Conservation (phyloP, 2,888 invertebrate genomes). For the Drosophila eohydei region DNA sequence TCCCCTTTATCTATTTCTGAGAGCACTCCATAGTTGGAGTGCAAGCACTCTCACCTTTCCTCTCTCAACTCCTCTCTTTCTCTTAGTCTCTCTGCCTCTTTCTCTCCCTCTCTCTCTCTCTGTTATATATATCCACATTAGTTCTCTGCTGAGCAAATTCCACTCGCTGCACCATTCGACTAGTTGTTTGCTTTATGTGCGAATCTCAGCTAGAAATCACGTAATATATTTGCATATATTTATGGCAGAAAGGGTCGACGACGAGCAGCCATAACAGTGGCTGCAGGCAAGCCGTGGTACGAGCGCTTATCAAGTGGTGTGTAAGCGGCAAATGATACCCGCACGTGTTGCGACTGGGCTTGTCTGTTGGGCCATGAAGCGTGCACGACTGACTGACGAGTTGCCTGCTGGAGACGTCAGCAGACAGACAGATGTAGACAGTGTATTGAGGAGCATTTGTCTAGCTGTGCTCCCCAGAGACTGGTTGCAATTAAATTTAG, state of each 20-base stretch:
- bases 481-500: constrained; percentile 22
- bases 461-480: not conserved
- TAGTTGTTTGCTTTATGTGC: constrained; percentile 31
- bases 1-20: no score
- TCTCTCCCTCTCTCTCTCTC: not conserved
- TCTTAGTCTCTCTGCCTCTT: not conserved
- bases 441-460: constrained; percentile 15
- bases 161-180: constrained; percentile 15
- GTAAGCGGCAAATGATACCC: constrained; percentile 37
- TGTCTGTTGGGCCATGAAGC: constrained; percentile 5
- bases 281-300: not conserved
- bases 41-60: not conserved
- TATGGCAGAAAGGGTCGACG: constrained; percentile 48
- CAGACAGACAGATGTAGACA: not conserved
- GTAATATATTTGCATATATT: constrained; percentile 74
- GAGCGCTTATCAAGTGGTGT: constrained; percentile 29
- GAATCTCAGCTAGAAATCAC: constrained; percentile 63
- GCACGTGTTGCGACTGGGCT: constrained; percentile 32
- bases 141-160: constrained; percentile 18
- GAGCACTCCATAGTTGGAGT: not conserved
- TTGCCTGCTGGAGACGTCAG: not conserved
- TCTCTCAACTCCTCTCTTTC: no score
- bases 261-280: constrained; percentile 13
- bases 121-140: not conserved
- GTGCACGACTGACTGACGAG: constrained; percentile 5